Evolutionary conservation across 2,113 vertebrate species (phyloP), one percentile per base, ranked within the genome.

Genomic region (Nannospalax galili): DNA sequence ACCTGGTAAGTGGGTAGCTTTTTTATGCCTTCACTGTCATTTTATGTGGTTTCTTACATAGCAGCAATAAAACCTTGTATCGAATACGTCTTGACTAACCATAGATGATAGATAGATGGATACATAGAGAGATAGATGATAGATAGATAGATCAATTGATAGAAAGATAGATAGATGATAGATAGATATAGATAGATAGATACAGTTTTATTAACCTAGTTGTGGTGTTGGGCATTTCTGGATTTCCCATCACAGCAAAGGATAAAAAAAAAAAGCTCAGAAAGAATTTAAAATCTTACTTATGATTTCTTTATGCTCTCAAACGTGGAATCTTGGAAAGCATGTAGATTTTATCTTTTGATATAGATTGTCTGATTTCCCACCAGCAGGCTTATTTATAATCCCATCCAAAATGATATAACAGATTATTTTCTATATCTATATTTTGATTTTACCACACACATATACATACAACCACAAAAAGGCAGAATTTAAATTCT

Each of bases 271-370:
- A 90, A 56, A 16, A 79, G 40, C 14, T 19, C 32, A 60, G 30
- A 78, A 69, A 42, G 64, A 77, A 69, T 42, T 56, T 32, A 35
- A 85, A 69, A 42, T 65, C 86, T 79, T 92, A 17, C 16, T 62
- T 88, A 88, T 90, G 62, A 78, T 64, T 64, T 95, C 48, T 64
- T 90, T 93, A 93, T 92, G 87, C 52, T 4, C 62, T 90, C 26
- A 90, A 84, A 45, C 37, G 12, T 40, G 15, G 60, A 92, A 65
- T 80, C 35, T 72, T 84, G 35, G 84, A 52, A 95, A 84, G 3
- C 30, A 92, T 22, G 7, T 16, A 60, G 14, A 69, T 48, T 69
- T 84, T 82, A 84, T 64, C 17, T 48, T 80, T 86, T 92, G 32
- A 81, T 58, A n/a, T 77, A 30, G 24, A 30, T 1, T 79, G 14